A percentile compares a stretch with the other conserved stretches of the same genome.
These are phyloP conservation scores for Condylura cristata DNA, from an alignment of 2,113 vertebrate genomes.

Conservation along the genomic window DNA sequence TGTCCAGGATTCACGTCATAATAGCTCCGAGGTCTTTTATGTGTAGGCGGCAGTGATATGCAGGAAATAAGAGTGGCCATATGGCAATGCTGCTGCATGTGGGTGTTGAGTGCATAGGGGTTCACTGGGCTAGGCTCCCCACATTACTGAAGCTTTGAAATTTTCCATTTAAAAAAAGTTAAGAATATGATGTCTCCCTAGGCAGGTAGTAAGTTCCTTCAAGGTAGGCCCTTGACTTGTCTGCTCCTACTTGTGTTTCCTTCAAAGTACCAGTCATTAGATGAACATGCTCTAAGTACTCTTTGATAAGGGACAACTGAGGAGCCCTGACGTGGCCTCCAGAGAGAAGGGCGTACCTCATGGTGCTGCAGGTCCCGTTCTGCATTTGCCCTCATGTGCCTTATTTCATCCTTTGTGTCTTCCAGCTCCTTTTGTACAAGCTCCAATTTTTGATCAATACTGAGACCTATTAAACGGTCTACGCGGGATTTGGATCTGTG, in stretches of 20 bases:
- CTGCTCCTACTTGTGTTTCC: not conserved
- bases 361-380: constrained; percentile 81
- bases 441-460: constrained; percentile 85
- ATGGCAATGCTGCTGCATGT: not conserved
- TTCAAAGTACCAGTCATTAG: not conserved
- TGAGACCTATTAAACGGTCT: constrained; percentile 75
- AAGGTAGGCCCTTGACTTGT: not conserved
- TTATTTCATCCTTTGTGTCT: constrained; percentile 79
- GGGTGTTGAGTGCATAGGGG: not conserved
- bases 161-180: not conserved
- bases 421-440: constrained; percentile 84
- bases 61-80: not conserved
- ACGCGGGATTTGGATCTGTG: constrained; percentile 72
- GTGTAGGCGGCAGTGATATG: not conserved
- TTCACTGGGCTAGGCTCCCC: not conserved
- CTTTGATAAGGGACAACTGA: not conserved
- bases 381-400: constrained; percentile 73
- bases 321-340: not conserved
- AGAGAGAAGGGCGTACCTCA: constrained; percentile 75
- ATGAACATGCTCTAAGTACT: too few species aligned
- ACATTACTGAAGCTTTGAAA: not conserved
- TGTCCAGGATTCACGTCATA: not conserved
- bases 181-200: not conserved
- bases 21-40: not conserved
- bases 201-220: not conserved